phyloP scores from a whole-genome alignment of 2,797 vertebrate genomes.

The Alauda arvensis region DNA sequence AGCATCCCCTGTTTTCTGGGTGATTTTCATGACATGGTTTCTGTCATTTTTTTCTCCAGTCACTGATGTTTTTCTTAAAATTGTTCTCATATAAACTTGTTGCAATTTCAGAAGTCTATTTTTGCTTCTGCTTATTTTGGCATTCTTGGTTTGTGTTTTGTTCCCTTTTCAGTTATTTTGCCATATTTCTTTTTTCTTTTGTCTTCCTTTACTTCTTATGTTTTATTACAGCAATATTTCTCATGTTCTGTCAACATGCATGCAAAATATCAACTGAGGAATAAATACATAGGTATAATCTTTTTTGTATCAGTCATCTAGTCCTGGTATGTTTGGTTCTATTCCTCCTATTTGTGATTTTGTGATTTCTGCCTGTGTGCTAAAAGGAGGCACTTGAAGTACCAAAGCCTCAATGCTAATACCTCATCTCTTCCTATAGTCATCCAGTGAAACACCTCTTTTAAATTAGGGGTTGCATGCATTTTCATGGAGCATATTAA shows the following conservation, averaged over 20 bases:
- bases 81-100: background rate
- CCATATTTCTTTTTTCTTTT: background rate
- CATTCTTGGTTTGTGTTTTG: background rate
- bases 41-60: background rate
- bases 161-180: background rate
- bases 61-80: background rate
- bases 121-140: background rate
- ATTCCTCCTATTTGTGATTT: background rate
- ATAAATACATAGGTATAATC: background rate
- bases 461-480: background rate
- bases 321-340: background rate
- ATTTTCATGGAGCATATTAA: background rate
- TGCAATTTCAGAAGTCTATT: background rate
- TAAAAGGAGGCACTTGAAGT: background rate
- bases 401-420: background rate
- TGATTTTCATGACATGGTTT: background rate
- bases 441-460: background rate
- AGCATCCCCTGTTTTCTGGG: background rate
- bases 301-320: background rate
- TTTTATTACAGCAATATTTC: background rate
- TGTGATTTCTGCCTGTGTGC: background rate
- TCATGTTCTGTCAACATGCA: background rate
- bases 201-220: background rate
- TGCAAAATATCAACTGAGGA: background rate
- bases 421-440: background rate